Base-by-base conservation (phyloP, 2,888 invertebrate genomes). In the Parnassius orleans region DNA sequence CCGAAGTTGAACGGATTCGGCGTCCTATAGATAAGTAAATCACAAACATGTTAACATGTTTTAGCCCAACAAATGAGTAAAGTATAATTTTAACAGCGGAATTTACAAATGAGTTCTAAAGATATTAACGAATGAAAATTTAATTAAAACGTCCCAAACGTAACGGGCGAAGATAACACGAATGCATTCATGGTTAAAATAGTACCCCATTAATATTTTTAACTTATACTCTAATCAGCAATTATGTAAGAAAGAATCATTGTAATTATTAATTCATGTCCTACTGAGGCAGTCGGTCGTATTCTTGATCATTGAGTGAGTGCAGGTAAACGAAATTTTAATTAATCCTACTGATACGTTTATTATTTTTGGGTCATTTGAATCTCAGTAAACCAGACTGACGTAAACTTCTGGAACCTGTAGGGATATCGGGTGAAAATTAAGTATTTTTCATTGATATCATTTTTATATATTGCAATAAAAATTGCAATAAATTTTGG, bases 231-330 rank as follows among this genome's bases (percentile, higher is more conserved):
- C 78, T 86, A 86, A 89, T 89, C 87, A 86, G 86, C 84, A 86
- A 88, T 90, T 90, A 90, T 89, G 90, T 87, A 85, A 88, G 89
- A 81, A 72, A 75, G 74, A 69, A 75, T 80, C 80, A 83, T 90
- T 86, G 81, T 83, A 87, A 90, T 89, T 87, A 89, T 86, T 89
- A 87, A 88, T 89, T 86, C 75, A 76, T 83, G 72, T 78, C 73
- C 72, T 74, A 84, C 79, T 74, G 77, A 80, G 80, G 77, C 77
- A 80, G 76, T 77, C 70, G 77, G 46, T 48, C 66, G 64, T 71
- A 73, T 73, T 71, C 68, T 70, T 61, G 60, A 62, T 66, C 46
- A 47, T 14, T 47, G 10, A 46, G 33, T 3, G 33, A 33, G 33
- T 33, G 7, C 33, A 33, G 5, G 7, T 33, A 33, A 33, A 33